Evolutionary conservation across 2,888 invertebrate genomes (phyloP), one percentile per base, ranked within the genome.

Genomic region (Drosophila neoperkinsi): DNA sequence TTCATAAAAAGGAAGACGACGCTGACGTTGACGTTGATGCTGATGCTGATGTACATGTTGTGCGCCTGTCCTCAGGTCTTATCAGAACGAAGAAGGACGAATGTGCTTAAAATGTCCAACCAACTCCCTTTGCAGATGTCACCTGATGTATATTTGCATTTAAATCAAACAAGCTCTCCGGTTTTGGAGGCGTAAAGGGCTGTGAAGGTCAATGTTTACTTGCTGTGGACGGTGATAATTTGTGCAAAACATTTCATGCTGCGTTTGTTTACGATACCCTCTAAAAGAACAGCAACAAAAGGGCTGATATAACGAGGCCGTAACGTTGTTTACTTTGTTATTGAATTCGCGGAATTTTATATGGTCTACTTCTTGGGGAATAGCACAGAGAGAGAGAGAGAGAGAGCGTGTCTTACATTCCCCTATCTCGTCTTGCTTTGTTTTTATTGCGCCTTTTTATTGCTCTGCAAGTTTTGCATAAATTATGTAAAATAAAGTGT

Each of bases 401-500:
- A 16, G 11, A 18, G 6, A 25, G 30, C 18, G 59, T 18, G 51
- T 41, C 50, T 50, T 52, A 36, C 7, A 25, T 51, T 61, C 18
- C 59, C 28, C 36, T n/a, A 11, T 4, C 33, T 10, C 31, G 21
- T 18, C 18, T 31, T 33, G 13, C n/a, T 41, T 34, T 60, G 61
- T 62, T 70, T 62, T 63, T 62, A 60, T 65, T 74, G 46, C 50
- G 33, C 25, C 34, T 30, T 81, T 85, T 89, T 82, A 84, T 76
- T 70, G 82, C 84, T 73, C 56, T 52, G 70, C 72, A 78, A 89
- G 83, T 90, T 88, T 79, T 90, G 79, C 88, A 90, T 88, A 89
- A 90, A 88, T 87, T 88, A 87, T 87, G 90, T 73, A 85, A 55
- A 38, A 36, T 38, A 21, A 52, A 34, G 34, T 53, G 53, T 34